A percentile compares a stretch with the other conserved stretches of the same genome.
Evolutionary conservation across 2,888 invertebrate genomes (phyloP).

Genomic region (Psococerastis gibbosa): DNA sequence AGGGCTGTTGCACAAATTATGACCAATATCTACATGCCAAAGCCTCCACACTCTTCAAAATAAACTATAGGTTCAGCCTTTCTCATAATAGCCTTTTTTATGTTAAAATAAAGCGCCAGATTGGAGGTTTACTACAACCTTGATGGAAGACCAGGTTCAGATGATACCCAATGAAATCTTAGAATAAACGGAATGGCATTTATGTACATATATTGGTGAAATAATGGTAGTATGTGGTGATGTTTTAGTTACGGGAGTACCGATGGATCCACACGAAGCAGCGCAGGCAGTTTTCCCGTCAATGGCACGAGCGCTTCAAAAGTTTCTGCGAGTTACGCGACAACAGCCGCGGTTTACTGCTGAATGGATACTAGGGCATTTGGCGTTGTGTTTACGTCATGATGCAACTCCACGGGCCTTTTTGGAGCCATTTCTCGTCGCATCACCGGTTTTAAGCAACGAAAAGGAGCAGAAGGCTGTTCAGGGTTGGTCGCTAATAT

Average conservation of each 20-base stretch:
- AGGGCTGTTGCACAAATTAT: too few relatives aligned
- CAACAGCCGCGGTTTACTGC: slow-evolving; percentile 94
- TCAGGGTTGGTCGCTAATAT: slow-evolving; percentile 94
- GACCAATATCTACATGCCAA: too few relatives aligned
- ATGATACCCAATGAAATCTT: too few relatives aligned
- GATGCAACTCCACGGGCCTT: slow-evolving; percentile 90
- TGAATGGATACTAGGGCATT: slow-evolving; percentile 75
- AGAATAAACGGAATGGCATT: too few relatives aligned
- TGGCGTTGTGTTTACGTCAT: slow-evolving; percentile 80
- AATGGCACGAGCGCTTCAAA: slow-evolving; percentile 87
- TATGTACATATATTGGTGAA: slow-evolving; percentile 3
- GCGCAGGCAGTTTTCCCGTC: slow-evolving; percentile 96
- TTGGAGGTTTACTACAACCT: too few relatives aligned
- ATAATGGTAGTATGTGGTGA: slow-evolving; percentile 13
- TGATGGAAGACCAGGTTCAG: too few relatives aligned
- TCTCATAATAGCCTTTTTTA: too few relatives aligned
- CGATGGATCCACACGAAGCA: slow-evolving; percentile 88
- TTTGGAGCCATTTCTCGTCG: slow-evolving; percentile 77
- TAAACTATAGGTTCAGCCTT: too few relatives aligned
- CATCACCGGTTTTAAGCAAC: slow-evolving; percentile 54
- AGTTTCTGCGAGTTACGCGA: slow-evolving; percentile 84
- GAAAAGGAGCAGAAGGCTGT: slow-evolving; percentile 59
- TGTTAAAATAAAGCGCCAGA: too few relatives aligned
- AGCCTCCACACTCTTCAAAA: too few relatives aligned
- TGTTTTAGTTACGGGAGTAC: slow-evolving; percentile 46